phyloP scores from a whole-genome alignment of 2,797 vertebrate species.

The Mus minutoides region DNA sequence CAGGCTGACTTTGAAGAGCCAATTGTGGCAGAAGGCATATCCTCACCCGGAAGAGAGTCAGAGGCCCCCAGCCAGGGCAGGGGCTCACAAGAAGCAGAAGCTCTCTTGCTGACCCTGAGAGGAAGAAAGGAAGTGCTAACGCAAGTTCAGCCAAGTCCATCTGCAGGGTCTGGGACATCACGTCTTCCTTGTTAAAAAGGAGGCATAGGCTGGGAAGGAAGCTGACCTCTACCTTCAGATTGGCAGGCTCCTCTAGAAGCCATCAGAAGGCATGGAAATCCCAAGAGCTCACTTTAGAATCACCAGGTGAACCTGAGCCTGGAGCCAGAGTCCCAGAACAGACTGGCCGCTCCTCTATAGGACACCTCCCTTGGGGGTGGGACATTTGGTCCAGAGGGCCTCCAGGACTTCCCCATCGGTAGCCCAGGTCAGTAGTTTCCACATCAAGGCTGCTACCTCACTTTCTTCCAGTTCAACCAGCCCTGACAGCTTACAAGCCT shows the following conservation, averaged over 20 bases:
- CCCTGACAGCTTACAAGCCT: constrained; percentile 8
- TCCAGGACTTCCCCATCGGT: constrained; percentile 25
- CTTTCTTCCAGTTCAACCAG: constrained; percentile 47
- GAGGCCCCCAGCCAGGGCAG: neutral
- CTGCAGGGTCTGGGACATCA: neutral
- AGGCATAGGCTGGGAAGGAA: neutral
- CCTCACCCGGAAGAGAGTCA: neutral
- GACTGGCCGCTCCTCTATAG: neutral
- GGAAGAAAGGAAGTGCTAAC: constrained; percentile 1
- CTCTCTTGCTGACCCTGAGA: neutral
- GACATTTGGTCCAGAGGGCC: neutral
- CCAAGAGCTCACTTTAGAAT: neutral
- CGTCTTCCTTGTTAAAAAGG: constrained; percentile 25
- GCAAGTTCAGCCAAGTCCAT: neutral
- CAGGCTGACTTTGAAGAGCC: neutral
- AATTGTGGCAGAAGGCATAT: neutral
- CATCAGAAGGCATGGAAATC: neutral
- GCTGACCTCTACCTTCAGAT: constrained; percentile 5
- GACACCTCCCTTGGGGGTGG: constrained; percentile 17
- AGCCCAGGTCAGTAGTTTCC: constrained; percentile 27
- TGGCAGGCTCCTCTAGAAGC: neutral
- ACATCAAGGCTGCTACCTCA: neutral
- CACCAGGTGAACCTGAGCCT: neutral
- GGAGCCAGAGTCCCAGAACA: neutral
- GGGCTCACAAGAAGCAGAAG: neutral